Percentiles rank a stretch among this genome's conserved stretches.
phyloP scores from a whole-genome alignment of 2,113 vertebrate species.

The Tretioscincus oriximinensis region DNA sequence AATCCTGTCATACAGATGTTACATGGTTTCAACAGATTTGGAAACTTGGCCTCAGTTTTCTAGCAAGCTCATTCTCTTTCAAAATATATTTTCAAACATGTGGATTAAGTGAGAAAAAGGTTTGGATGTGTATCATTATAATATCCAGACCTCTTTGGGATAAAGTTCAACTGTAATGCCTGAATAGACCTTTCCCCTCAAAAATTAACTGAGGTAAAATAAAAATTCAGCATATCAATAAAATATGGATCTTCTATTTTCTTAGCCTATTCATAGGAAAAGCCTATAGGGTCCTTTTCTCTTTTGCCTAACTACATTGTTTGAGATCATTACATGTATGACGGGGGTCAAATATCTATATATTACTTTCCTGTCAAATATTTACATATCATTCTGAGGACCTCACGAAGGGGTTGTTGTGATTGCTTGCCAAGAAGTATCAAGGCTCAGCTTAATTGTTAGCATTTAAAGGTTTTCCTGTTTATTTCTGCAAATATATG shows the following conservation, averaged over 20 bases:
- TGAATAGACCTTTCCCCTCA: neutral
- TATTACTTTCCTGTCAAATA: constrained; percentile 80
- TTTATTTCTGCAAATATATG: constrained; percentile 80
- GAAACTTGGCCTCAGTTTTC: neutral
- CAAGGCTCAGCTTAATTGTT: constrained; percentile 79
- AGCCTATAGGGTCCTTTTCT: constrained; percentile 34
- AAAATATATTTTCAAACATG: neutral
- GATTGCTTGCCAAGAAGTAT: constrained; percentile 78
- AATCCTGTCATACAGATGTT: too few species aligned
- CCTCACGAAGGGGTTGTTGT: constrained; percentile 75
- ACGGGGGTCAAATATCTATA: constrained; percentile 67
- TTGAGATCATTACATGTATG: constrained; percentile 66
- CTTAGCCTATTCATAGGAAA: neutral
- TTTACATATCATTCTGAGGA: constrained; percentile 72
- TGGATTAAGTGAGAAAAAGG: neutral
- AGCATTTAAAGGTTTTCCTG: constrained; percentile 79
- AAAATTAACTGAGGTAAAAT: neutral
- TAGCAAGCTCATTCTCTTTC: too few species aligned
- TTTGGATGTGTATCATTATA: neutral
- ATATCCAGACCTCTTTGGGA: neutral
- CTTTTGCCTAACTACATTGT: constrained; percentile 57
- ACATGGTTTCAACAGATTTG: neutral
- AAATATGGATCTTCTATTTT: constrained; percentile 2
- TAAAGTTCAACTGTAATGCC: neutral
- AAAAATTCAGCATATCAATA: neutral